Evolutionary conservation across 2,888 invertebrate species (phyloP), one percentile per base, ranked within the genome.

Genomic region (Lepidocyrtoides sp.): DNA sequence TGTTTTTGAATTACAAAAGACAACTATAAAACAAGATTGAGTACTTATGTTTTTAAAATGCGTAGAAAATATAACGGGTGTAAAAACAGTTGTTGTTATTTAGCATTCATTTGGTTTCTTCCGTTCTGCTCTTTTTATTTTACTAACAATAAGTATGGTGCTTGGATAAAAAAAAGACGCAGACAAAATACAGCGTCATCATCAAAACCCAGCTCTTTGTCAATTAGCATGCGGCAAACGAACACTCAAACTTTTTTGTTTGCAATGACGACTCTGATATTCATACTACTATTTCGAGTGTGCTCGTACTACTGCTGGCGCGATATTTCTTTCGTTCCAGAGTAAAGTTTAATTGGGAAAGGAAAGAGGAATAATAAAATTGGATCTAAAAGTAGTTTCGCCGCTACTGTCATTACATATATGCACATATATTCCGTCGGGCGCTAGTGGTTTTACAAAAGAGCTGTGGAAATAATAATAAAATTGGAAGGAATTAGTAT

Each of bases 221-320:
- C 83, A 83, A 83, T 83, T 83, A 83, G 83, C 83, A 83, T 83
- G 66, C 83, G 66, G 48, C 66, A 83, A 51, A 66, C 66, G 26
- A 12, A 29, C 23, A 23, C 69, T 69, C 48, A 66, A 66, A 44
- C 83, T 83, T 66, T 83, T 83, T 66, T 54, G 23, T 48, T 83
- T 66, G n/a, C 48, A 44, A 36, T 36, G 1, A 54, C 17, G 54
- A 54, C 54, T 5, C 54, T 54, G 54, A 54, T 54, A 20, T 17
- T 54, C 17, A 17, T 54, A 12, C 8, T n/a, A 51, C 14, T 2
- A 8, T 51, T 10, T 54, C 0, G 20, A 2, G 4, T 20, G 36
- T n/a, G 36, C 69, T 26, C n/a, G 26, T 20, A 36, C 41, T 0
- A 66, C 26, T 66, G 29, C 32, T 66, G 4, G 14, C n/a, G 36